Evolutionary conservation across 2,888 invertebrate genomes (phyloP), one percentile per base, ranked within the genome.

Genomic region (Caradrina clavipalpis): DNA sequence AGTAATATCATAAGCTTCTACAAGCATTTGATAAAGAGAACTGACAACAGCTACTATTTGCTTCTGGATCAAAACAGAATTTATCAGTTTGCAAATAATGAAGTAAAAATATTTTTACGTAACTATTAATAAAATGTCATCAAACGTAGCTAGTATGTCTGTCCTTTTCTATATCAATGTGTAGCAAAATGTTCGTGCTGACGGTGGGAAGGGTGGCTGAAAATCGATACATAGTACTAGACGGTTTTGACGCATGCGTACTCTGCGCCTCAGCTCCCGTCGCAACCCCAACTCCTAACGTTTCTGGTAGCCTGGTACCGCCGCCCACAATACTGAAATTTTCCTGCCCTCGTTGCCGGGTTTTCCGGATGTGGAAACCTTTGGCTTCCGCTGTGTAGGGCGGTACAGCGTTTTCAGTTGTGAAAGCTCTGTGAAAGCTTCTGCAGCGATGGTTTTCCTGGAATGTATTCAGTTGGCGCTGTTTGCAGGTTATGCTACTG

Each of bases 281-380:
- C 57, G 26, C 59, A 64, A 78, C 51, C 19, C 66, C 10, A 83
- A 42, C 88, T 89, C 86, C 86, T 89, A 15, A n/a, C 10, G 5
- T 49, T 72, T 80, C 63, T 95, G 91, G 2, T 17, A 58, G 63
- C 95, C 94, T 95, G 78, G 95, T 95, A 92, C 81, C 66, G 88
- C 93, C 95, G 95, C 95, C 95, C 95, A 95, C 95, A 95, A 94
- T 79, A 86, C 94, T 93, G 94, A 94, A 93, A 93, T 92, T 95
- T 95, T 91, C 94, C 90, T 93, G 94, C 94, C 95, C 94, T 95
- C 92, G 90, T 89, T 59, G n/a, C 77, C 92, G 90, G 90, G 88
- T 89, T 95, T 90, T 88, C 90, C 91, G 92, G 93, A 91, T 88
- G 85, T 88, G 82, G 66, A 82, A 88, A 91, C 92, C 92, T 93